These are phyloP conservation scores for Gobio occitaniae DNA, from an alignment of 2,797 vertebrate genomes.

Conservation along the genomic window DNA sequence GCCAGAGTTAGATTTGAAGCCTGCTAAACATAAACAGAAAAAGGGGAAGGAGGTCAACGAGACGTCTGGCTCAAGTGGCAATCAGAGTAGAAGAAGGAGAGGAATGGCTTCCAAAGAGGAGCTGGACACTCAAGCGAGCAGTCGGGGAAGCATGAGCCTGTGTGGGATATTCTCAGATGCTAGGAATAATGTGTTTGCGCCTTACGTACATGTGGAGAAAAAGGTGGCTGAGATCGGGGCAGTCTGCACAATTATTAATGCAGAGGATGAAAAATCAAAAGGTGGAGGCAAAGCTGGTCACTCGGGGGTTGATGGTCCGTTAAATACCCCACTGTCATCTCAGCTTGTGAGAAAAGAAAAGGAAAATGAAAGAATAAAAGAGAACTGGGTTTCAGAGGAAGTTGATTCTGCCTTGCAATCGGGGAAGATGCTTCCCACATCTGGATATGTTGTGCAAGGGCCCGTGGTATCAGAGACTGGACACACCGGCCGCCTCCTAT, in stretches of 20 bases:
- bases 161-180: conserved; percentile 82
- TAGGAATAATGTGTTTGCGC: conserved; percentile 90
- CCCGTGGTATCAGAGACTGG: conserved; percentile 91
- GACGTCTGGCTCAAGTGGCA: conserved; percentile 61
- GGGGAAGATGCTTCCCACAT: conserved; percentile 91
- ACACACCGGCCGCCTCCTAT: conserved; percentile 91
- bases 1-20: conserved; percentile 74
- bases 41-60: conserved; percentile 74
- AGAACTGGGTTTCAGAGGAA: conserved; percentile 71
- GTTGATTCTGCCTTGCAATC: conserved; percentile 80
- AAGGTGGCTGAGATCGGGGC: conserved; percentile 93
- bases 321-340: conserved; percentile 70
- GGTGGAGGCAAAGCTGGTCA: conserved; percentile 72
- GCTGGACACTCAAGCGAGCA: conserved; percentile 71
- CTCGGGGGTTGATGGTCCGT: conserved; percentile 70
- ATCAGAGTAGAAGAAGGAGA: conserved; percentile 77
- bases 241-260: conserved; percentile 96
- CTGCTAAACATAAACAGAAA: conserved; percentile 71
- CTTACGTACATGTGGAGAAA: conserved; percentile 95
- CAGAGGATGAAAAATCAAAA: conserved; percentile 92
- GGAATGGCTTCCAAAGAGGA: conserved; percentile 79
- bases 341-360: conserved; percentile 77
- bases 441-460: conserved; percentile 91
- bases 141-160: conserved; percentile 54
- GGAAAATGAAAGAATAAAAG: conserved; percentile 74